Percentiles rank a stretch among this genome's conserved stretches.
Evolutionary conservation across 2,113 vertebrate species (phyloP).

Genomic region (Colossoma macropomum): DNA sequence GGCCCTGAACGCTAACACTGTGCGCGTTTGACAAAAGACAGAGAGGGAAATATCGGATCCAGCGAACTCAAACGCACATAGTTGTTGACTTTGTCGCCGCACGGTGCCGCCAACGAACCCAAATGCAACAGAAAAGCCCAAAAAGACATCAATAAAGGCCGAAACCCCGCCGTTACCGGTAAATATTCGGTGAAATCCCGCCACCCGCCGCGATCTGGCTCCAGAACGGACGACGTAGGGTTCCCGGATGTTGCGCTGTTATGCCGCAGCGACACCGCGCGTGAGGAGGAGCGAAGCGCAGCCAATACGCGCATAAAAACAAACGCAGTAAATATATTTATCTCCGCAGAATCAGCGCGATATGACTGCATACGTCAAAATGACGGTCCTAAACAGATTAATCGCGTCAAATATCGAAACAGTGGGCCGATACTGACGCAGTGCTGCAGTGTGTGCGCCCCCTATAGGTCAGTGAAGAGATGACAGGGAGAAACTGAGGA

Average conservation of each 20-base stretch:
- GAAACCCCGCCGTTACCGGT: neutral
- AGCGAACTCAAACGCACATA: neutral
- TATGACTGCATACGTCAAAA: no score
- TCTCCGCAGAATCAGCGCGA: no score
- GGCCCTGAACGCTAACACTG: neutral
- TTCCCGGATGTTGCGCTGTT: neutral
- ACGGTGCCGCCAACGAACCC: neutral
- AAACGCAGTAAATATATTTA: no score
- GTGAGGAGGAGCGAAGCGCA: conserved; percentile 14
- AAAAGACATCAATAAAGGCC: neutral
- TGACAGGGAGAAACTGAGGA: no score
- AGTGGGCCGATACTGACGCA: no score
- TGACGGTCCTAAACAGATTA: no score
- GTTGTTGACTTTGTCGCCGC: no score
- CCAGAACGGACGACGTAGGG: neutral
- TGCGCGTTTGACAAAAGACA: neutral
- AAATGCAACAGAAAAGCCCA: neutral
- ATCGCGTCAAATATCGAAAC: no score
- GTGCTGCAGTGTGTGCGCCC: no score
- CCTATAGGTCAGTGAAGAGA: no score
- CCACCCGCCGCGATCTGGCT: conserved; percentile 6
- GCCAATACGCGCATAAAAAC: neutral
- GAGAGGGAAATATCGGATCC: no score
- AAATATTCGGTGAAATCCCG: conserved; percentile 29
- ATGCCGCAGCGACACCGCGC: conserved; percentile 11